Conservation (phyloP, 2,888 invertebrate species). For the Antheraea yamamai region DNA sequence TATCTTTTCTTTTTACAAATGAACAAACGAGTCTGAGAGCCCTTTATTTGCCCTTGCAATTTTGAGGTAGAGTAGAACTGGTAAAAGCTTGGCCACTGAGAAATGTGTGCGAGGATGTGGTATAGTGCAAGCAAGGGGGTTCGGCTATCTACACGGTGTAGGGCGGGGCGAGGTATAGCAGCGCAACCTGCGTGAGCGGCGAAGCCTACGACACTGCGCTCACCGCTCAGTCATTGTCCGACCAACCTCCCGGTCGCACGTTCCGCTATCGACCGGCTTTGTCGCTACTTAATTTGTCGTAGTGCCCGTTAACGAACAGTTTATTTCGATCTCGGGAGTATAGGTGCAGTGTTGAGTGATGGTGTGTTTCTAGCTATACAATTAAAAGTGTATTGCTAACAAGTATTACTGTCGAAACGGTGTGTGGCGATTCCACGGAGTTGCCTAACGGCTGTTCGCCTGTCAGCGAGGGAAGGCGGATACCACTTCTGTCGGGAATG, state of each 20-base stretch:
- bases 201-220: constrained; percentile 62
- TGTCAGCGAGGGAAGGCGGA: constrained; percentile 76
- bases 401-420: constrained; percentile 66
- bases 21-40: constrained; percentile 58
- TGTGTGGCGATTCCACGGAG: constrained; percentile 70
- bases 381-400: constrained; percentile 76
- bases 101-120: constrained; percentile 44
- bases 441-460: constrained; percentile 77
- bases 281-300: constrained; percentile 72
- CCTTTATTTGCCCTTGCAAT: constrained; percentile 62
- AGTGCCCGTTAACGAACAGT: constrained; percentile 73
- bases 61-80: constrained; percentile 57
- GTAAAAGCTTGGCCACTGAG: constrained; percentile 68
- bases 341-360: constrained; percentile 77
- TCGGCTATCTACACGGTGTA: constrained; percentile 41
- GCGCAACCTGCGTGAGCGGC: constrained; percentile 63
- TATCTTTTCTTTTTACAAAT: constrained; percentile 38
- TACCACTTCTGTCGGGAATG: constrained; percentile 74
- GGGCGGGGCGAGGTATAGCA: constrained; percentile 36
- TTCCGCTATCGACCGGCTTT: constrained; percentile 56
- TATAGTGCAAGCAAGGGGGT: constrained; percentile 54
- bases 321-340: constrained; percentile 67
- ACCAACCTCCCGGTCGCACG: constrained; percentile 73
- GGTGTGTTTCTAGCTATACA: constrained; percentile 80
- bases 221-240: constrained; percentile 80